A percentile compares a stretch with the other conserved stretches of the same genome.
Evolutionary conservation across 2,113 vertebrate species (phyloP).

Genomic region (Emydocephalus ijimae): DNA sequence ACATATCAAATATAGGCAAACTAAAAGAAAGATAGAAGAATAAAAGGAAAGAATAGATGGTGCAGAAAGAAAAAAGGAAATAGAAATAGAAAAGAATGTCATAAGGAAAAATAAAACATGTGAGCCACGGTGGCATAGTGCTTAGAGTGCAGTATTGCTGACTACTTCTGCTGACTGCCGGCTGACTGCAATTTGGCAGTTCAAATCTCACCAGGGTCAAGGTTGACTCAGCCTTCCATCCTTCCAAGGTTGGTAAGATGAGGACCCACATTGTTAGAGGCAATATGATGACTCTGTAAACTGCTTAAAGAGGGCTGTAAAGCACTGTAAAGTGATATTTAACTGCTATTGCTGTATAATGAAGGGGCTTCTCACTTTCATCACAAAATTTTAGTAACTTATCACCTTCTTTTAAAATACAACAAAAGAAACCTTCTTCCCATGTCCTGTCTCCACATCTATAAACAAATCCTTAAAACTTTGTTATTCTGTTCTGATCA

Average conservation of each 20-base stretch:
- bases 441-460: not conserved
- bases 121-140: no score
- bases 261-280: no score
- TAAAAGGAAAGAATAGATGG: not conserved
- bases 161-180: no score
- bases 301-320: no score
- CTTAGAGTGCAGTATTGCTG: no score
- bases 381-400: not conserved
- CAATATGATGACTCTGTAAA: no score
- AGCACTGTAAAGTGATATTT: no score
- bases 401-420: not conserved
- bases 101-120: not conserved
- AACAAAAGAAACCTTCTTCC: not conserved
- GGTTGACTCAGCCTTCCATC: no score
- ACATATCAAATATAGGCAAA: not conserved
- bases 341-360: not conserved
- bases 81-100: not conserved
- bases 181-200: no score
- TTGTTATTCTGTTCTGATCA: not conserved
- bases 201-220: no score
- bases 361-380: not conserved
- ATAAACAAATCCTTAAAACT: not conserved
- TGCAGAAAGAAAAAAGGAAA: not conserved
- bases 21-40: not conserved
- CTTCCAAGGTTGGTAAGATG: no score